Evolutionary conservation across 2,113 vertebrate genomes (phyloP).

Genomic region (Cyprinodon variegatus): DNA sequence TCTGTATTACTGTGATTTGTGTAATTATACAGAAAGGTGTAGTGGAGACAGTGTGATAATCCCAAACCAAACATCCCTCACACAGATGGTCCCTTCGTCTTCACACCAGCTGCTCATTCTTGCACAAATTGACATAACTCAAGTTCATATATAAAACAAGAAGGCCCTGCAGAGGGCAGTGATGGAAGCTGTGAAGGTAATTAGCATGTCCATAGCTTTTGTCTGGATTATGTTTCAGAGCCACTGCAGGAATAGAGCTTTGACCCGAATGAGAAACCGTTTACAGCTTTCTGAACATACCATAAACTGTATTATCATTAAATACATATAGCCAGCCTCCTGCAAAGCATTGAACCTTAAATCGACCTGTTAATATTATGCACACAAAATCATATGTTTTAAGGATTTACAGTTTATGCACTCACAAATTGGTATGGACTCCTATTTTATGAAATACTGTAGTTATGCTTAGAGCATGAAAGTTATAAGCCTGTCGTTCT

Average conservation of each 20-base stretch:
- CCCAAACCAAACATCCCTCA: slow-evolving; percentile 33
- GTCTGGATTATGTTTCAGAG: too few relatives aligned
- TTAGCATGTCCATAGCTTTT: too few relatives aligned
- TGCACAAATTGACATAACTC: background rate
- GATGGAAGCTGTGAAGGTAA: background rate
- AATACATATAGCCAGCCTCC: background rate
- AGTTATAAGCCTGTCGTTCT: background rate
- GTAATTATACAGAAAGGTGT: slow-evolving; percentile 16
- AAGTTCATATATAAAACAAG: background rate
- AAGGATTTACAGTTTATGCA: background rate
- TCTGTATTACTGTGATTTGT: slow-evolving; percentile 28
- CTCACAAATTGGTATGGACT: background rate
- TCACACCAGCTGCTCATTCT: background rate
- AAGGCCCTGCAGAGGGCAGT: background rate
- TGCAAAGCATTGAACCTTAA: too few relatives aligned
- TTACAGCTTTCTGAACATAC: background rate
- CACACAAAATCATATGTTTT: background rate
- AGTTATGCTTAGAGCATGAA: background rate
- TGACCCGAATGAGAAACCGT: background rate
- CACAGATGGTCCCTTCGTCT: slow-evolving; percentile 11
- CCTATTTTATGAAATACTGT: background rate
- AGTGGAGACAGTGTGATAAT: slow-evolving; percentile 43
- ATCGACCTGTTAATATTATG: background rate
- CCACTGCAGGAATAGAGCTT: too few relatives aligned
- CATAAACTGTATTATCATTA: background rate